Percentiles rank a stretch among this genome's conserved stretches.
phyloP scores from a whole-genome alignment of 2,888 invertebrate species.

The Microchrysa polita region DNA sequence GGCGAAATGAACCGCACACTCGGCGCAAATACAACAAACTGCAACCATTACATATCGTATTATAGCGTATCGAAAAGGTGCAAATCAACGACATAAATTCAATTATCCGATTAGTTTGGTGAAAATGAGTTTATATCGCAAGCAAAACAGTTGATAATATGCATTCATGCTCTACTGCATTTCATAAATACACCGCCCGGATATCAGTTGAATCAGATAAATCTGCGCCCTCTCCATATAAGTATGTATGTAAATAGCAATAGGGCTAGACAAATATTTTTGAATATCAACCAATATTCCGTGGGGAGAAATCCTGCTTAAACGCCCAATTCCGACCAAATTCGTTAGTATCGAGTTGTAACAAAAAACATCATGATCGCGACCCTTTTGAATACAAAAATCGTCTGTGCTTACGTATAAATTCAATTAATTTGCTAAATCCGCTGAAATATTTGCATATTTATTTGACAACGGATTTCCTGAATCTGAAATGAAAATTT shows the following conservation, averaged over 20 bases:
- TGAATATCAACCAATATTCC: too few relatives aligned
- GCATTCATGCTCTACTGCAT: conserved; percentile 6
- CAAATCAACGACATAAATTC: conserved; percentile 35
- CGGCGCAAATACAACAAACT: too few relatives aligned
- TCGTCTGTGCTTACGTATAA: conserved; percentile 16
- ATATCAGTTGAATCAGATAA: conserved; percentile 2
- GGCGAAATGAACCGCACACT: background rate
- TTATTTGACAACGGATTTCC: conserved; percentile 33
- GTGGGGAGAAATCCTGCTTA: too few relatives aligned
- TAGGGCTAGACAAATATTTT: too few relatives aligned
- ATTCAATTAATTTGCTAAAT: conserved; percentile 37
- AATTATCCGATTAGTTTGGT: conserved; percentile 38
- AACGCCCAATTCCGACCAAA: too few relatives aligned
- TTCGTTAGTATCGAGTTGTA: too few relatives aligned
- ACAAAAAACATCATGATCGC: too few relatives aligned
- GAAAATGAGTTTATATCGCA: conserved; percentile 34
- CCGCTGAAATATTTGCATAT: conserved; percentile 31
- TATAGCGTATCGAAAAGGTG: background rate
- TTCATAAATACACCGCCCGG: conserved; percentile 3
- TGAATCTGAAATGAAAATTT: conserved; percentile 1
- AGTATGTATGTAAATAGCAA: too few relatives aligned
- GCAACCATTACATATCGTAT: too few relatives aligned
- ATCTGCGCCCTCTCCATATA: background rate
- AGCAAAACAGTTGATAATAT: conserved; percentile 35
- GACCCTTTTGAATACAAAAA: too few relatives aligned